Evolutionary conservation across 2,797 vertebrate species (phyloP), one percentile per base, ranked within the genome.

Genomic region (Pseudochromis fuscus): DNA sequence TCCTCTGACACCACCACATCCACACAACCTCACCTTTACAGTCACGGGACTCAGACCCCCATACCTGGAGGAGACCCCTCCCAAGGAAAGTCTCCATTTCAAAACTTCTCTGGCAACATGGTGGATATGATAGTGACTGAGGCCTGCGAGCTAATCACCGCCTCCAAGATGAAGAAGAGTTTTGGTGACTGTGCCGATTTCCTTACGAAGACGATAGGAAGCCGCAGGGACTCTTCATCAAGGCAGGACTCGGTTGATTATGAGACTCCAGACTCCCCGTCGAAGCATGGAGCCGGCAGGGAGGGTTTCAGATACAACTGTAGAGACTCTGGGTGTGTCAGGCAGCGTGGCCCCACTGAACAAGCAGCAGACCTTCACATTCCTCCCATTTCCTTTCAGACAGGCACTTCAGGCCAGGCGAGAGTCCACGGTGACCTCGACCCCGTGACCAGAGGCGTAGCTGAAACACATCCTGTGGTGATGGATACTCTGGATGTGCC

Each of bases 51-150:
- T 23, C 83, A 85, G 60, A 82, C 56, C 6, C 56, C 84, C 9
- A 27, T 65, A 7, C 35, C 89, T 75, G 49, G 19, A 72, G 90
- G 58, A 60, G 93, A 88, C 23, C 31, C 57, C 16, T 78, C 81
- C 11, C 81, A 83, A 52, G 89, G 60, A 72, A 93, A 90, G 52
- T 78, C 83, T 13, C 37, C 80, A 5, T 93, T 93, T 59, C 91
- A 92, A 61, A 93, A 85, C 78, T 95, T 97, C 81, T 97, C 97
- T 82, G 94, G 94, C 51, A 94, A 94, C 82, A 94, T 97, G 95
- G 95, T 96, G 69, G 96, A 97, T 72, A 93, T 93, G 83, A 95
- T 98, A 66, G 95, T 97, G 49, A 96, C 89, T 67, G 97, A 99
- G 88, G 95, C 95, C 27, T 98, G 96, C 79, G 96, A 97, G 85